A percentile compares a stretch with the other conserved stretches of the same genome.
phyloP scores from a whole-genome alignment of 2,113 vertebrate genomes.

The Furnarius figulus region DNA sequence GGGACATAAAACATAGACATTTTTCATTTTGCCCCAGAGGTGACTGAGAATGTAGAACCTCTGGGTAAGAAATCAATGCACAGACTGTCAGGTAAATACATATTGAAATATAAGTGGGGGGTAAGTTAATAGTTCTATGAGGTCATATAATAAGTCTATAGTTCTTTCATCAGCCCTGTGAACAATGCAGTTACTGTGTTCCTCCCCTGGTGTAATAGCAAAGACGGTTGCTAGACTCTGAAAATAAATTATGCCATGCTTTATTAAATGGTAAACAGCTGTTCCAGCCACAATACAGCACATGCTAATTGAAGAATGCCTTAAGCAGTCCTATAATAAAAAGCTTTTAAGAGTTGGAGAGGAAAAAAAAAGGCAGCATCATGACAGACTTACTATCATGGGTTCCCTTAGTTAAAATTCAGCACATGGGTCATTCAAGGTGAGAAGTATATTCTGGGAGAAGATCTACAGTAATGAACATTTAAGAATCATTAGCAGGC shows the following conservation, averaged over 20 bases:
- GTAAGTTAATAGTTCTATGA: constrained; percentile 52
- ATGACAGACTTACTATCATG: constrained; percentile 57
- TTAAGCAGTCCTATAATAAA: constrained; percentile 81
- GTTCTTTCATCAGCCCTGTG: constrained; percentile 36
- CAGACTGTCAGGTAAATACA: constrained; percentile 56
- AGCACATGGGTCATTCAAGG: constrained; percentile 64
- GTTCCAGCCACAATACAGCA: constrained; percentile 79
- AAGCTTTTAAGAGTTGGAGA: constrained; percentile 50
- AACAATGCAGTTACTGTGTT: constrained; percentile 46
- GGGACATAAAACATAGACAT: constrained; percentile 32
- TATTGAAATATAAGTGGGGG: constrained; percentile 48
- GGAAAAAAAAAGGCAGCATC: neutral
- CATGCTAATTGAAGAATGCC: constrained; percentile 79
- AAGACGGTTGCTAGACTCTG: constrained; percentile 48
- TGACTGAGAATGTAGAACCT: constrained; percentile 26
- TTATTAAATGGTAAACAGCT: constrained; percentile 85
- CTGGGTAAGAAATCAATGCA: constrained; percentile 37
- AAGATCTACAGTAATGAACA: constrained; percentile 54
- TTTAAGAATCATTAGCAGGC: constrained; percentile 57
- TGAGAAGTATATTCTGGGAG: constrained; percentile 59
- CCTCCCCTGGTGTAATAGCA: constrained; percentile 44
- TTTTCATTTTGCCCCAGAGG: constrained; percentile 56
- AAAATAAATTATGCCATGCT: constrained; percentile 77
- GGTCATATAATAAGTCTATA: constrained; percentile 35
- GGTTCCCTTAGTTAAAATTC: constrained; percentile 60